Conservation (phyloP, 1,140 invertebrate species). For the Drosophila athabasca region DNA sequence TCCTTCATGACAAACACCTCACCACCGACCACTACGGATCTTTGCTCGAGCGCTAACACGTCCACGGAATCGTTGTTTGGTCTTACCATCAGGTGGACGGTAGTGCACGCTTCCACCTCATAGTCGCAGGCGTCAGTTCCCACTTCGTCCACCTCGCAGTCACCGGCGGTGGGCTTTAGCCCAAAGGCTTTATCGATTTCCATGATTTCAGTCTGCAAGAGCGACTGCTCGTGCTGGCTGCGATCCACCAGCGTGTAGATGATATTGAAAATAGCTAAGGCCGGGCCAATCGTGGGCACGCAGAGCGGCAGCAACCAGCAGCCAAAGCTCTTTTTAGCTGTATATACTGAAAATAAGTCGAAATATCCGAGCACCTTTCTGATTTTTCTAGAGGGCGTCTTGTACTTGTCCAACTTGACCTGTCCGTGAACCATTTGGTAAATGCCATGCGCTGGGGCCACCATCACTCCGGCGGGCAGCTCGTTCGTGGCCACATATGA, state of each 20-base stretch:
- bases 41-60: conserved; percentile 20
- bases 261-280: conserved; percentile 42
- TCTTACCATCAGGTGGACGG: neutral
- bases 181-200: too few species aligned
- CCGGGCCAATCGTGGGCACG: conserved; percentile 49
- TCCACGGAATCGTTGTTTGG: conserved; percentile 31
- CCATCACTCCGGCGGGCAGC: conserved; percentile 64
- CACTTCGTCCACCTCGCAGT: too few species aligned
- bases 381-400: conserved; percentile 45
- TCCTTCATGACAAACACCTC: conserved; percentile 3
- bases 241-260: conserved; percentile 54
- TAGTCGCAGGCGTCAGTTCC: too few species aligned
- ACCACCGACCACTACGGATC: conserved; percentile 37
- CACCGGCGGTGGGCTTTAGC: too few species aligned
- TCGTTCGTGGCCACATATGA: conserved; percentile 62
- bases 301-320: conserved; percentile 41
- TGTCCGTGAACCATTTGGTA: conserved; percentile 33
- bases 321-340: too few species aligned
- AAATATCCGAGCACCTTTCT: conserved; percentile 23
- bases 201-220: too few species aligned
- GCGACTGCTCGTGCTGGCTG: conserved; percentile 68
- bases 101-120: too few species aligned
- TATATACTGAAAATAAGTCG: conserved; percentile 33
- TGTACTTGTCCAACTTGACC: conserved; percentile 43
- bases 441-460: conserved; percentile 59